A percentile compares a stretch with the other conserved stretches of the same genome.
Evolutionary conservation across 2,888 invertebrate genomes (phyloP).

Genomic region (Notocelia uddmanniana): DNA sequence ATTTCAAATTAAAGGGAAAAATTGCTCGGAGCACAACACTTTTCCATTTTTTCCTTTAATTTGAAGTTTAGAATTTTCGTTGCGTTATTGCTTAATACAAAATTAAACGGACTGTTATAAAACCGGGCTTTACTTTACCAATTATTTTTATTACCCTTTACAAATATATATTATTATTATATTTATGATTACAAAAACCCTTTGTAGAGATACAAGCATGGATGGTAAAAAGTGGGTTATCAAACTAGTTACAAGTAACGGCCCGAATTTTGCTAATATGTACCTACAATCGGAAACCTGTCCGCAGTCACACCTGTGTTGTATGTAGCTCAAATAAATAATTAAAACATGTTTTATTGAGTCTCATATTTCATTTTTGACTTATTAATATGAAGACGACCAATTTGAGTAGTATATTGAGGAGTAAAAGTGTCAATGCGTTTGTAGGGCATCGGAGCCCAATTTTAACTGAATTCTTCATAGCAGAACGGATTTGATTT

Average conservation of each 20-base stretch:
- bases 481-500: neutral
- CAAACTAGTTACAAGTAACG: conserved; percentile 70
- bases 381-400: conserved; percentile 56
- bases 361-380: conserved; percentile 62
- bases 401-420: conserved; percentile 26
- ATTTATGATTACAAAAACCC: neutral
- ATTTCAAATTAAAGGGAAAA: no score
- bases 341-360: conserved; percentile 70
- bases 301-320: conserved; percentile 71
- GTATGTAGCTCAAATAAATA: conserved; percentile 71
- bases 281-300: conserved; percentile 70
- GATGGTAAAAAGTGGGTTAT: conserved; percentile 68
- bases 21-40: no score
- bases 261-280: conserved; percentile 79
- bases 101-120: no score
- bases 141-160: no score
- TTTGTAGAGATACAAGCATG: conserved; percentile 11
- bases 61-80: no score
- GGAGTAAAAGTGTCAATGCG: conserved; percentile 20
- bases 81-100: no score
- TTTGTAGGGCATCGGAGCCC: conserved; percentile 1
- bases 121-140: no score
- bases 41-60: no score
- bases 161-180: no score
- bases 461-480: neutral